These are phyloP conservation scores for Tursiops truncatus DNA, from an alignment of 2,113 vertebrate species.

Conservation along the genomic window DNA sequence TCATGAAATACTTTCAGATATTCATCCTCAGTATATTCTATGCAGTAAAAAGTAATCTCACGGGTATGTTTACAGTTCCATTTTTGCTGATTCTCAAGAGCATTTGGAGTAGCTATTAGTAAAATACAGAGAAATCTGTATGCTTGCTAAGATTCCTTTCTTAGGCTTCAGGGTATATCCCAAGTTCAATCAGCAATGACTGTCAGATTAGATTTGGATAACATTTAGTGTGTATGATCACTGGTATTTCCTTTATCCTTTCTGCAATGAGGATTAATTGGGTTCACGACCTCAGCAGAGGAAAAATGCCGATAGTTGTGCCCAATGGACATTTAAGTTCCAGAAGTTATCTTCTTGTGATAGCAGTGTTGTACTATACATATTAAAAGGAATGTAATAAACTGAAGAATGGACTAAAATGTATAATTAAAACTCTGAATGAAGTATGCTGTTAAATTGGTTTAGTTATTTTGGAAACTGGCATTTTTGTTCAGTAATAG, in stretches of 20 bases:
- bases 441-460: conserved; percentile 39
- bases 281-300: conserved; percentile 68
- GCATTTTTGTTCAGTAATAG: conserved; percentile 27
- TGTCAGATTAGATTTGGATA: conserved; percentile 70
- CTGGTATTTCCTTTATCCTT: conserved; percentile 52
- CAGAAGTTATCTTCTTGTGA: conserved; percentile 57
- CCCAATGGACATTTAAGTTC: conserved; percentile 66
- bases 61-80: neutral
- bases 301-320: conserved; percentile 62
- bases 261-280: conserved; percentile 76
- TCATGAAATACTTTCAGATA: neutral
- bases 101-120: neutral
- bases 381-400: conserved; percentile 60
- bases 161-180: conserved; percentile 43
- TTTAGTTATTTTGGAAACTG: conserved; percentile 48
- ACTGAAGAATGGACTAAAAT: conserved; percentile 65
- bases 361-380: conserved; percentile 7
- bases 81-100: conserved; percentile 56
- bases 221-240: conserved; percentile 61
- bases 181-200: conserved; percentile 64
- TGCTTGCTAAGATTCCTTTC: conserved; percentile 26
- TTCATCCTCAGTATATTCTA: neutral
- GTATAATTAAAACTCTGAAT: neutral
- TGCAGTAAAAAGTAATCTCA: conserved; percentile 1
- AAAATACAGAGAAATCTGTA: conserved; percentile 35